Evolutionary conservation across 2,888 invertebrate genomes (phyloP).

Genomic region (Hyposoter didymator): DNA sequence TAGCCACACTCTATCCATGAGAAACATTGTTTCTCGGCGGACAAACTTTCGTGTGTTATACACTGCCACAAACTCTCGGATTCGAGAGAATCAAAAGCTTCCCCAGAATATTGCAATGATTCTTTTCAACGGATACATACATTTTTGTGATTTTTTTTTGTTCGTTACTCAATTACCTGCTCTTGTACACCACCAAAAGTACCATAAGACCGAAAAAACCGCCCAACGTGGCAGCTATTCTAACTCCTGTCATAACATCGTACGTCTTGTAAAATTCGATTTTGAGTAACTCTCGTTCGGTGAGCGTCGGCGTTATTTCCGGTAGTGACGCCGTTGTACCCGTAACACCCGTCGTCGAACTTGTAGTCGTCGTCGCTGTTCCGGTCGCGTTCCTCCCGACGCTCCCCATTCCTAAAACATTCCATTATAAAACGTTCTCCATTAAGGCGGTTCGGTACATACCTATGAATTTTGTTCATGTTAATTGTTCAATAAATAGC

Average conservation of each 20-base stretch:
- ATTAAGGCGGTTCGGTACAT: not conserved
- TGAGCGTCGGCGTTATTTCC: slow-evolving; percentile 81
- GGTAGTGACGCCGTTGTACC: slow-evolving; percentile 85
- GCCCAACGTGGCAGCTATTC: slow-evolving; percentile 95
- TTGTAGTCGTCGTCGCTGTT: slow-evolving; percentile 83
- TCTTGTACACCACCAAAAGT: slow-evolving; percentile 95
- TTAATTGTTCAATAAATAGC: too few relatives aligned
- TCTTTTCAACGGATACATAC: not conserved
- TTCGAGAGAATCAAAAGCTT: not conserved
- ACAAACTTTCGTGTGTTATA: not conserved
- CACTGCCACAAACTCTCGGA: not conserved
- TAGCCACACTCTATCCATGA: slow-evolving; percentile 1
- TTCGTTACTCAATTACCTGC: slow-evolving; percentile 83
- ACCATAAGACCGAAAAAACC: slow-evolving; percentile 97
- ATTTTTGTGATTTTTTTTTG: not conserved
- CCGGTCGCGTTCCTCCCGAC: slow-evolving; percentile 82
- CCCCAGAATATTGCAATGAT: not conserved
- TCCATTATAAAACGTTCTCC: slow-evolving; percentile 5
- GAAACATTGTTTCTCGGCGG: not conserved
- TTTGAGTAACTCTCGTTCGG: slow-evolving; percentile 89
- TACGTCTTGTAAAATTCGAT: slow-evolving; percentile 95
- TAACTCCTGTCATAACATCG: slow-evolving; percentile 96
- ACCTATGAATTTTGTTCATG: too few relatives aligned
- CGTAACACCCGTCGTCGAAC: slow-evolving; percentile 80
- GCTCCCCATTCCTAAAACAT: slow-evolving; percentile 79